Percentiles rank a stretch among this genome's conserved stretches.
These are phyloP conservation scores for Brienomyrus longianalis DNA, from an alignment of 2,113 vertebrate species.

Conservation along the genomic window DNA sequence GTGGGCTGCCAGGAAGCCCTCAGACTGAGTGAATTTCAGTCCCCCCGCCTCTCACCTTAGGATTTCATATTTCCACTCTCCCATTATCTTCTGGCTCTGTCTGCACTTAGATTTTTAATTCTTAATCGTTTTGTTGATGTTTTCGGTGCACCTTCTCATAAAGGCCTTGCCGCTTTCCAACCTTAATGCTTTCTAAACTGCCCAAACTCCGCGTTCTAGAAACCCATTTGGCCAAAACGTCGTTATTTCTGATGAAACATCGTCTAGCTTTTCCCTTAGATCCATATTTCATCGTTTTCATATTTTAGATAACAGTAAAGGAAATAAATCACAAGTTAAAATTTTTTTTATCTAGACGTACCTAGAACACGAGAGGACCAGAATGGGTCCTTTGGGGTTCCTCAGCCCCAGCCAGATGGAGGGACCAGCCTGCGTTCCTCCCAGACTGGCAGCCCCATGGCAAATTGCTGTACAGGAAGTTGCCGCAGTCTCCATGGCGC, in stretches of 20 bases:
- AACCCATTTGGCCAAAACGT: background rate
- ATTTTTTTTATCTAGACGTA: background rate
- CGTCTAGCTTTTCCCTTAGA: background rate
- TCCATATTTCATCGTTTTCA: background rate
- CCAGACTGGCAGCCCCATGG: background rate
- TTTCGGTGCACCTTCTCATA: background rate
- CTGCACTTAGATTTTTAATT: background rate
- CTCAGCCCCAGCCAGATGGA: no score
- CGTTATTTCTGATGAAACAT: background rate
- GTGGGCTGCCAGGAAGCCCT: background rate
- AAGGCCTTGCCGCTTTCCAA: background rate
- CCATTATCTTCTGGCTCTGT: background rate
- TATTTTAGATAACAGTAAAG: background rate
- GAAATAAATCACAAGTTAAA: background rate
- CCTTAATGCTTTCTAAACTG: background rate
- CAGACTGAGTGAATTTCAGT: background rate
- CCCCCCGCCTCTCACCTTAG: background rate
- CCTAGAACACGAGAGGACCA: background rate
- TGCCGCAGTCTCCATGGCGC: background rate
- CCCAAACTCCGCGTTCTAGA: background rate
- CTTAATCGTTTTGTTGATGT: background rate
- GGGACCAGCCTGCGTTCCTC: background rate
- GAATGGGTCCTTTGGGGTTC: background rate
- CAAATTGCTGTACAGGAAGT: background rate
- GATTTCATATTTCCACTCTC: background rate